Base-by-base conservation (phyloP, 2,888 invertebrate species). In the Prosopocoilus inquinatus region DNA sequence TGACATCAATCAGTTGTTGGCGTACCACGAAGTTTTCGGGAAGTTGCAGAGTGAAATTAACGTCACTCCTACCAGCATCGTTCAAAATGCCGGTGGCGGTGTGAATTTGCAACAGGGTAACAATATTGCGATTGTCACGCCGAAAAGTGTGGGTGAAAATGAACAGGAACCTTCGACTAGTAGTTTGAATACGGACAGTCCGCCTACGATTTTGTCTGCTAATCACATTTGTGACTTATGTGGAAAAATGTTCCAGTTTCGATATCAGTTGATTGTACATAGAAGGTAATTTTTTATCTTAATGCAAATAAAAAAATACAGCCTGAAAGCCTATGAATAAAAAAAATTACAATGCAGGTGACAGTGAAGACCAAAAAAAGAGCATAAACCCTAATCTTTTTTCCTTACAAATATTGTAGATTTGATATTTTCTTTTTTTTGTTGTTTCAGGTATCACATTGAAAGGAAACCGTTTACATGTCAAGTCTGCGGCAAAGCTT, bases 261-360 rank as follows among this genome's bases (percentile, higher is more conserved):
- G 91, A 55, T 92, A 93, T 77, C 92, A 92, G 73, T 82, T 92
- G 56, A 92, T 92, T 67, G 91, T 92, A 39, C 92, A 93, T 78
- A 83, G 90, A 69, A 85, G 92, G 20, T 28, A 5, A 28, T 28
- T 28, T 1, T 28, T 28, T 28, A n/a, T n/a, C n/a, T n/a, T n/a
- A n/a, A n/a, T n/a, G n/a, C n/a, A n/a, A n/a, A n/a, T n/a, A n/a
- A n/a, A n/a, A n/a, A n/a, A n/a, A n/a, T n/a, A n/a, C n/a, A n/a
- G n/a, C n/a, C n/a, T n/a, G n/a, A n/a, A n/a, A n/a, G n/a, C n/a
- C n/a, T n/a, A n/a, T n/a, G n/a, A n/a, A n/a, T n/a, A n/a, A n/a
- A n/a, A n/a, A n/a, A n/a, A n/a, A n/a, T n/a, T n/a, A n/a, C n/a
- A n/a, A n/a, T n/a, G n/a, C n/a, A n/a, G n/a, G n/a, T n/a, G n/a